Evolutionary conservation across 2,797 vertebrate genomes (phyloP), one percentile per base, ranked within the genome.

Genomic region (Scarus forsteni): DNA sequence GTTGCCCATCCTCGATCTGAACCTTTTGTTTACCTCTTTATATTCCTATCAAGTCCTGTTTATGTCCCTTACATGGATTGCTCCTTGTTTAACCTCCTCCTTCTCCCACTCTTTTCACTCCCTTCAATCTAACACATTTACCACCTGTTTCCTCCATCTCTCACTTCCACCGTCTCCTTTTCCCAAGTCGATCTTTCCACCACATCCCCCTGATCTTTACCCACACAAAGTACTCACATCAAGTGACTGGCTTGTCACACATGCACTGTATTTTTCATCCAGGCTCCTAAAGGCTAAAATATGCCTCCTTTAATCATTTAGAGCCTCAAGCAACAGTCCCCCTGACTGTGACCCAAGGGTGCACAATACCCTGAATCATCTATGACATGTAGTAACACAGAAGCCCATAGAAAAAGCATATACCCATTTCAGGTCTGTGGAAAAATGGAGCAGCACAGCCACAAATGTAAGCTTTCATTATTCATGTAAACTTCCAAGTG

Each of bases 1-100:
- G n/a, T 27, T 27, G 27, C 27, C 27, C 27, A 27, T 27, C 27
- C 27, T 4, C 27, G 27, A 27, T 27, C 52, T 16, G 45, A 59
- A 18, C 16, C 54, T 66, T 79, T 78, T 68, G 40, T 75, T 73
- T 44, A n/a, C 39, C 56, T 36, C 40, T 66, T 46, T 73, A 51
- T 68, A 44, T 16, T 51, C 14, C 45, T 42, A 43, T 39, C 14
- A 13, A n/a, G 35, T 55, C 53, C n/a, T 8, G 27, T 50, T 48
- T 57, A 45, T 53, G 61, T 60, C 11, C n/a, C 40, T 27, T 5
- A 44, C 10, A 46, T 42, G 35, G 51, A 10, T 62, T 34, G 1
- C 19, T 49, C 5, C 10, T 66, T 50, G 52, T 54, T 3, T n/a
- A 15, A 5, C n/a, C n/a, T 48, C 7, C 45, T 16, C 8, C 45